Percentiles rank a stretch among this genome's conserved stretches.
Conservation (phyloP, 37 sponge, comb jelly and placozoan species). For the Chondrilla cf. caribensis region DNA sequence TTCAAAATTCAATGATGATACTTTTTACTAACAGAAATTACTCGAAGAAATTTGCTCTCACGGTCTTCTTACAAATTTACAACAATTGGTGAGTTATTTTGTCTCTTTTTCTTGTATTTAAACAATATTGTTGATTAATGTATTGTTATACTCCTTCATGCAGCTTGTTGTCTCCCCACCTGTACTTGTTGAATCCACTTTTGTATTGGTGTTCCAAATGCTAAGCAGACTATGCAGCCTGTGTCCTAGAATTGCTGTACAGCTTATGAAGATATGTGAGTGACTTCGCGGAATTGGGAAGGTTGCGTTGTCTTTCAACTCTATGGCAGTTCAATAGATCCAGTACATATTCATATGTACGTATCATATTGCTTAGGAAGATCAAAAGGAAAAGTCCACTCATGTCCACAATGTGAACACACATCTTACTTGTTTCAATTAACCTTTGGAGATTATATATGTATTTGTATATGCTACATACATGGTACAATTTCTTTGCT, state of each 20-base stretch:
- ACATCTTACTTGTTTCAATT: too few relatives aligned
- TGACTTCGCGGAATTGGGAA: neutral
- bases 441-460: too few relatives aligned
- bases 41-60: conserved; percentile 63
- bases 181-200: conserved; percentile 69
- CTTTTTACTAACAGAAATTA: conserved; percentile 34
- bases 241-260: conserved; percentile 77
- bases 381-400: too few relatives aligned
- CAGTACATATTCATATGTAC: too few relatives aligned
- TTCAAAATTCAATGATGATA: too few relatives aligned
- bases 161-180: conserved; percentile 88
- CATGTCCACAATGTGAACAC: too few relatives aligned
- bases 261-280: conserved; percentile 86
- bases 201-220: conserved; percentile 76
- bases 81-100: conserved; percentile 77
- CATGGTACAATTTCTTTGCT: too few relatives aligned
- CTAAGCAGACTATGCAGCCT: conserved; percentile 66
- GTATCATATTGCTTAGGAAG: too few relatives aligned
- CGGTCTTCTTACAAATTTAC: conserved; percentile 69
- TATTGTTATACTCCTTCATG: neutral
- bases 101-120: neutral
- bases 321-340: too few relatives aligned
- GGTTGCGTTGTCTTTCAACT: too few relatives aligned
- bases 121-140: neutral
- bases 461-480: too few relatives aligned